A percentile compares a stretch with the other conserved stretches of the same genome.
phyloP scores from a whole-genome alignment of 2,797 vertebrate species.

The Pampus argenteus region DNA sequence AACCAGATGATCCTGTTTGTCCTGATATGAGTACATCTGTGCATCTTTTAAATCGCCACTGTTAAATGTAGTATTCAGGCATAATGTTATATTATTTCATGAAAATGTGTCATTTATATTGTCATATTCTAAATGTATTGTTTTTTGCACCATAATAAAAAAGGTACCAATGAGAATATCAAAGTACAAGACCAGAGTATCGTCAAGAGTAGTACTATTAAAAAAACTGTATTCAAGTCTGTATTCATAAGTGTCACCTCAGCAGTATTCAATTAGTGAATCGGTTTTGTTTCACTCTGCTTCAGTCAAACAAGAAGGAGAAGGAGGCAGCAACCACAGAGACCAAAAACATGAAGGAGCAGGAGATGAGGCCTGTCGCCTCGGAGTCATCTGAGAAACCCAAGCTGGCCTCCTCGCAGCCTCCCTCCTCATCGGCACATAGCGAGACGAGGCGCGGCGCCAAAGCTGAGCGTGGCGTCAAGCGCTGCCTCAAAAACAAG shows the following conservation, averaged over 20 bases:
- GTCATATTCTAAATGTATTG: too few species aligned
- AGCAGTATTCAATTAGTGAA: background rate
- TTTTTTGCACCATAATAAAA: too few species aligned
- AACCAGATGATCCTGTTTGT: background rate
- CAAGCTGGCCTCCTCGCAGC: slow-evolving; percentile 38
- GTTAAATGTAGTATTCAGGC: background rate
- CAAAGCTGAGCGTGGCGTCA: slow-evolving; percentile 85
- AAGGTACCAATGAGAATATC: too few species aligned
- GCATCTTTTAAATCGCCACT: background rate
- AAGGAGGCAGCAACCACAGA: slow-evolving; percentile 75
- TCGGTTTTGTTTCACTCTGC: slow-evolving; percentile 14
- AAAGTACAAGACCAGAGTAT: too few species aligned
- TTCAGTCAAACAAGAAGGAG: slow-evolving; percentile 86
- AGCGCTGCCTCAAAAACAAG: slow-evolving; percentile 88
- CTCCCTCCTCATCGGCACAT: slow-evolving; percentile 50
- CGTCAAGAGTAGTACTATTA: too few species aligned
- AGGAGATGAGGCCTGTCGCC: slow-evolving; percentile 56
- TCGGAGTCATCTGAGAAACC: slow-evolving; percentile 68
- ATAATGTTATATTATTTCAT: background rate
- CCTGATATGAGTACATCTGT: too few species aligned
- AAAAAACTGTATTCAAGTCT: background rate
- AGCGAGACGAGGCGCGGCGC: slow-evolving; percentile 76
- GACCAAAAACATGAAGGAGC: slow-evolving; percentile 86
- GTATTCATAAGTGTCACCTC: background rate
- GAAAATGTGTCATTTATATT: background rate